Evolutionary conservation across 2,113 vertebrate genomes (phyloP).

Genomic region (Larimichthys polyactis): DNA sequence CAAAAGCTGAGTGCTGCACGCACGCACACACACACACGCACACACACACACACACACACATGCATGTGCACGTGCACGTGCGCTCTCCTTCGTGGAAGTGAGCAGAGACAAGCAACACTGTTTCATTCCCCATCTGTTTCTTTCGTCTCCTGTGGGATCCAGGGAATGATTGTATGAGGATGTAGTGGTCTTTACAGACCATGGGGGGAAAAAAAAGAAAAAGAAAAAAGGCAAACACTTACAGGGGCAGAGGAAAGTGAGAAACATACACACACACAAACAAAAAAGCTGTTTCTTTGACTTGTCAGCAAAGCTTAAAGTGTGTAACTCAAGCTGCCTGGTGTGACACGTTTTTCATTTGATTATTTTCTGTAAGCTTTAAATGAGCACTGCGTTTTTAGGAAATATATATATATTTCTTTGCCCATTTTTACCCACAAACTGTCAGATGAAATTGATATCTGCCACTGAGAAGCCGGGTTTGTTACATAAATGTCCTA

Average conservation of each 20-base stretch:
- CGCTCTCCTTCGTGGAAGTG: conserved; percentile 6
- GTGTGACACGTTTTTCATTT: neutral
- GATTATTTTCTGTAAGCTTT: conserved; percentile 20
- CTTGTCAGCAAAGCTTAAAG: conserved; percentile 1
- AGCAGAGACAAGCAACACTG: conserved; percentile 34
- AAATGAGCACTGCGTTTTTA: conserved; percentile 25
- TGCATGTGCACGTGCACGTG: neutral
- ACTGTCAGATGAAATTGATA: conserved; percentile 31
- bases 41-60: neutral
- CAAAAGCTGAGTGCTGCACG: neutral
- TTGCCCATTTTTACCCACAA: conserved; percentile 23
- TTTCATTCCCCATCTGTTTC: conserved; percentile 61
- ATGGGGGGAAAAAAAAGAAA: neutral
- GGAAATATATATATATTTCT: neutral
- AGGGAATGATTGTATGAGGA: conserved; percentile 50
- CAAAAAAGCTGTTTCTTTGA: conserved; percentile 32
- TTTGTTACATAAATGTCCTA: conserved; percentile 52
- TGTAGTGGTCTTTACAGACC: conserved; percentile 46
- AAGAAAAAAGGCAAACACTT: conserved; percentile 28
- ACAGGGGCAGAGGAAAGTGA: conserved; percentile 26
- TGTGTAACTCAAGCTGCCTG: conserved; percentile 12
- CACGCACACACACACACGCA: neutral
- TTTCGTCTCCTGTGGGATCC: conserved; percentile 51
- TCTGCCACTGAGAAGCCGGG: conserved; percentile 15
- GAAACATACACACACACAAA: neutral